Evolutionary conservation across 2,888 invertebrate species (phyloP).

Genomic region (Scaeva pyrastri): DNA sequence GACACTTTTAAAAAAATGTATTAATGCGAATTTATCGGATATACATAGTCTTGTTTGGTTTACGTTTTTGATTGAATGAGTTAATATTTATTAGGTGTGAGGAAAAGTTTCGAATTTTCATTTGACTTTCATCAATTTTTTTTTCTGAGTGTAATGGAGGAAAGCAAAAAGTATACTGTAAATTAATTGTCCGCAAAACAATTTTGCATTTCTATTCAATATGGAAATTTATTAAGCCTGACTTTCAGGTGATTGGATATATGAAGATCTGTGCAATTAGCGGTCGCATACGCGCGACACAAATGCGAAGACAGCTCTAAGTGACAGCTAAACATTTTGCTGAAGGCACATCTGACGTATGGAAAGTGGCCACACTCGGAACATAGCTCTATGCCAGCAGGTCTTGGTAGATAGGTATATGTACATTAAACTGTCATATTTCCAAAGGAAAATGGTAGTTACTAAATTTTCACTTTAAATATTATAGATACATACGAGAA

Average conservation of each 20-base stretch:
- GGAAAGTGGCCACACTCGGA: too few relatives aligned
- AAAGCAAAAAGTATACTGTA: not conserved
- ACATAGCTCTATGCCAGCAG: constrained; percentile 10
- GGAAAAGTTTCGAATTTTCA: too few relatives aligned
- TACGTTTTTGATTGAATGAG: too few relatives aligned
- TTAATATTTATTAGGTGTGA: too few relatives aligned
- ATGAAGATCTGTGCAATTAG: constrained; percentile 31
- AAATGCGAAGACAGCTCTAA: constrained; percentile 19
- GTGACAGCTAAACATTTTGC: constrained; percentile 8
- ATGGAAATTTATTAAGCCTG: constrained; percentile 9
- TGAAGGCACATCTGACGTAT: not conserved
- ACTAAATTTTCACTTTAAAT: constrained; percentile 21
- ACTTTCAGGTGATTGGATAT: constrained; percentile 8
- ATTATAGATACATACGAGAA: not conserved
- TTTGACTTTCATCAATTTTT: not conserved
- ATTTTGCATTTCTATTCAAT: constrained; percentile 24
- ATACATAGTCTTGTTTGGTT: too few relatives aligned
- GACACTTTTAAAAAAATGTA: too few relatives aligned
- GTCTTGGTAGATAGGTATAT: not conserved
- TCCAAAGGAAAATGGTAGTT: constrained; percentile 27
- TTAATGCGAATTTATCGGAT: too few relatives aligned
- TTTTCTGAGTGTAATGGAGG: not conserved
- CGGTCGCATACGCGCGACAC: not conserved
- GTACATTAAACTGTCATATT: constrained; percentile 31
- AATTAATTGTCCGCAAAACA: constrained; percentile 12